These are phyloP conservation scores for Diadema setosum DNA, from an alignment of 35 echinoderm and acorn worm species.

Conservation along the genomic window DNA sequence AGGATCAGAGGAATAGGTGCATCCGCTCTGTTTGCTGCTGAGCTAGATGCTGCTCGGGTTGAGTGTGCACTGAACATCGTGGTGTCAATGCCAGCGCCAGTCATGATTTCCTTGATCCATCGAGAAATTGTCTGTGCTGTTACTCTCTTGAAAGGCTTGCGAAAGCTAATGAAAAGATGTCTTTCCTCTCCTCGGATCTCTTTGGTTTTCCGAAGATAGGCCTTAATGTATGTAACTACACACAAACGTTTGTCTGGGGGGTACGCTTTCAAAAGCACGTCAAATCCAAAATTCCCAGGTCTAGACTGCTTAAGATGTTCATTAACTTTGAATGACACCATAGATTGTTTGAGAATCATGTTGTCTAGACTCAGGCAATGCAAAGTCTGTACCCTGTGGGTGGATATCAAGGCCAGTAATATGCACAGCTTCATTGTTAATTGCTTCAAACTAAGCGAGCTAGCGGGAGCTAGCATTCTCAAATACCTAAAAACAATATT, in stretches of 20 bases:
- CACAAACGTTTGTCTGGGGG: slow-evolving; percentile 9
- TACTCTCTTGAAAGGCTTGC: slow-evolving; percentile 20
- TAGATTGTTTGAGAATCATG: background rate
- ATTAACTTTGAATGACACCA: background rate
- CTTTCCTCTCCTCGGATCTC: background rate
- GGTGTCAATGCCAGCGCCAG: slow-evolving; percentile 29
- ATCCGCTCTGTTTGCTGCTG: background rate
- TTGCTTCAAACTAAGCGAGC: slow-evolving; percentile 17
- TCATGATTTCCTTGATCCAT: slow-evolving; percentile 30
- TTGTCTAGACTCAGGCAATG: slow-evolving; percentile 8
- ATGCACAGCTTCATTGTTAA: slow-evolving; percentile 47
- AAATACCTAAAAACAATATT: slow-evolving; percentile 41
- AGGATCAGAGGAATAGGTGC: background rate
- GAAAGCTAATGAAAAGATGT: slow-evolving; percentile 28
- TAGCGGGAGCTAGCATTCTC: slow-evolving; percentile 15
- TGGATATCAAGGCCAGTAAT: slow-evolving; percentile 38
- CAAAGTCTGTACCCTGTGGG: slow-evolving; percentile 37
- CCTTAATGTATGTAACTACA: slow-evolving; percentile 15
- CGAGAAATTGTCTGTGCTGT: background rate
- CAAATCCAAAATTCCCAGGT: background rate
- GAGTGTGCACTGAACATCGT: slow-evolving; percentile 16
- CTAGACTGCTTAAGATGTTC: background rate
- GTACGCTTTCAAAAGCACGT: slow-evolving; percentile 2
- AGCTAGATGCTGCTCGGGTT: background rate
- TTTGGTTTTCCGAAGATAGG: slow-evolving; percentile 12